A percentile compares a stretch with the other conserved stretches of the same genome.
Conservation (phyloP, 2,113 vertebrate species). For the Mustelus asterias region DNA sequence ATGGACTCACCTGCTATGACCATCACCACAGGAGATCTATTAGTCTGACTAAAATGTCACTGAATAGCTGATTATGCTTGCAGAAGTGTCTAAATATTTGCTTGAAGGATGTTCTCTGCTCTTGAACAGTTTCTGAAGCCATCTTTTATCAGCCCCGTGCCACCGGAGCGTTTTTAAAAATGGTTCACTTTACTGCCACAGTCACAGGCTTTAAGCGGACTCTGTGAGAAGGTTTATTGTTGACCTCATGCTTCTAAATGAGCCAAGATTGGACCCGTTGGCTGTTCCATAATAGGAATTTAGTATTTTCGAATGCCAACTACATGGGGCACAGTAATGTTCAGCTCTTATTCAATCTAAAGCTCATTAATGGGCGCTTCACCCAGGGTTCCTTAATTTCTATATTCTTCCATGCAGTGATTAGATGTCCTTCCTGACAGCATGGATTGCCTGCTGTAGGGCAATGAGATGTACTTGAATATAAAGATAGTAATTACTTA, state of each 20-base stretch:
- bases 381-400: constrained; percentile 32
- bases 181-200: not conserved
- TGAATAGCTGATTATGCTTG: not conserved
- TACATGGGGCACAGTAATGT: not conserved
- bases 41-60: not conserved
- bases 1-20: constrained; percentile 19
- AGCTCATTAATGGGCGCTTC: constrained; percentile 9
- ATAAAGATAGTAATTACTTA: constrained; percentile 35
- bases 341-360: constrained; percentile 25
- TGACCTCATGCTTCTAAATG: constrained; percentile 24
- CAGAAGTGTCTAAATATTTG: constrained; percentile 26
- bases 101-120: constrained; percentile 1
- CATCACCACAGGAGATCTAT: constrained; percentile 24
- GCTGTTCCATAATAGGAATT: constrained; percentile 38
- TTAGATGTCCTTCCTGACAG: constrained; percentile 21
- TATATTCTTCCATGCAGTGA: constrained; percentile 24
- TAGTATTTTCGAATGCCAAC: not conserved
- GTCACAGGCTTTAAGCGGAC: not conserved
- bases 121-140: not conserved
- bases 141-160: not conserved
- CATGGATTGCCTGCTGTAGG: constrained; percentile 16
- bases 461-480: constrained; percentile 13
- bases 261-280: not conserved
- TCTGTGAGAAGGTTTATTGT: not conserved
- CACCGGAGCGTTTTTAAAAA: not conserved